Conservation (phyloP, 2,888 invertebrate species). For the Drosophila infuscata region DNA sequence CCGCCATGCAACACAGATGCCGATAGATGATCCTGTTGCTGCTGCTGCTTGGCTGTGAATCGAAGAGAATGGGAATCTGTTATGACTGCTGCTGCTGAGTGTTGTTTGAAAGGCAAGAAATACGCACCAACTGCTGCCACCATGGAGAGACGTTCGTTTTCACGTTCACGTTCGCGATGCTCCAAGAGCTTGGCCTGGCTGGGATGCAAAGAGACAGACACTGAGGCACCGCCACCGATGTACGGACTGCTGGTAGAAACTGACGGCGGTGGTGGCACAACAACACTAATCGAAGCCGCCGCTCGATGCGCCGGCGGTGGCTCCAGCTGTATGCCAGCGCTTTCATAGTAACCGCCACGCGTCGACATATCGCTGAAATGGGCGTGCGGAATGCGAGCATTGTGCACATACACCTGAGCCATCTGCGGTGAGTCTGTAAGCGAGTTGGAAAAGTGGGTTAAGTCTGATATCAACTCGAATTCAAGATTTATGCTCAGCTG, state of each 20-base stretch:
- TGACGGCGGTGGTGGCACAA: constrained; percentile 82
- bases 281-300: constrained; percentile 83
- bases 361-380: constrained; percentile 85
- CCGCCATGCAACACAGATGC: constrained; percentile 63
- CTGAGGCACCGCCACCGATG: constrained; percentile 63
- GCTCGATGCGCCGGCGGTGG: constrained; percentile 87
- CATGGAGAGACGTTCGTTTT: constrained; percentile 68
- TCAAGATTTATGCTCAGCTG: not conserved
- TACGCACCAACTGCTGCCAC: constrained; percentile 71
- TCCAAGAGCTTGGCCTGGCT: constrained; percentile 80
- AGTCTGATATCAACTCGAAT: not conserved
- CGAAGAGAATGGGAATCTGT: constrained; percentile 6
- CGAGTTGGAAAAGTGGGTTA: not conserved
- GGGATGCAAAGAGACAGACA: constrained; percentile 69
- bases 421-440: constrained; percentile 88
- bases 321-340: constrained; percentile 84
- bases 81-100: not conserved
- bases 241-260: constrained; percentile 70
- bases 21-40: constrained; percentile 67
- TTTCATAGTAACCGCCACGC: constrained; percentile 86
- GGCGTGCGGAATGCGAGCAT: constrained; percentile 85
- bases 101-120: not conserved
- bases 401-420: constrained; percentile 88
- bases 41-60: constrained; percentile 65
- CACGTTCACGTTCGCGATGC: constrained; percentile 81